Percentiles rank a stretch among this genome's conserved stretches.
These are phyloP conservation scores for Hystrix brachyura DNA, from an alignment of 2,113 vertebrate genomes.

Conservation along the genomic window DNA sequence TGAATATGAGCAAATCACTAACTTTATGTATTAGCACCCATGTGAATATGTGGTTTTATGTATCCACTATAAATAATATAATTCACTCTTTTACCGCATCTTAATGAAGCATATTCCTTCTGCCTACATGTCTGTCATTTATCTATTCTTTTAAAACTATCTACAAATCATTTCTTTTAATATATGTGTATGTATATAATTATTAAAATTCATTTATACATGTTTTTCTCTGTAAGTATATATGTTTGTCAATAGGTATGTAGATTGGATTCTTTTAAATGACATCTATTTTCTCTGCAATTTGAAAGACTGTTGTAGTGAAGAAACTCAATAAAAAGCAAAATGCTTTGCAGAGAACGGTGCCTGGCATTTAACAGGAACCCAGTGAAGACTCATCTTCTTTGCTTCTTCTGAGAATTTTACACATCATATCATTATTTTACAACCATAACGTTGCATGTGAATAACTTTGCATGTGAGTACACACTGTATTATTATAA, in stretches of 20 bases:
- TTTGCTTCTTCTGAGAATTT: neutral
- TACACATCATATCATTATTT: neutral
- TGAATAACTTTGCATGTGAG: neutral
- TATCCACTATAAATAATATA: neutral
- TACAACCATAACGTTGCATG: neutral
- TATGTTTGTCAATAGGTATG: neutral
- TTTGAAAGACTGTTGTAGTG: accelerated
- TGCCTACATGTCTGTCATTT: neutral
- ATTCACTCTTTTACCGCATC: neutral
- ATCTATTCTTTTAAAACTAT: neutral
- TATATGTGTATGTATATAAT: neutral
- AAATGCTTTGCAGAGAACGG: neutral
- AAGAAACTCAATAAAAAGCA: neutral
- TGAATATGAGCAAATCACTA: neutral
- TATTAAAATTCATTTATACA: neutral
- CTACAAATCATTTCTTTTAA: neutral
- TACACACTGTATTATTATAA: neutral
- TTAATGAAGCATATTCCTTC: neutral
- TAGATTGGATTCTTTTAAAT: neutral
- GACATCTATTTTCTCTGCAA: neutral
- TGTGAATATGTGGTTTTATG: too few species aligned
- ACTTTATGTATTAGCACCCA: neutral
- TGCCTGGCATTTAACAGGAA: neutral
- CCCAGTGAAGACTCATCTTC: neutral
- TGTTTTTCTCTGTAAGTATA: neutral